Conservation (phyloP, 2,888 invertebrate species). For the Calliopum simillimum region DNA sequence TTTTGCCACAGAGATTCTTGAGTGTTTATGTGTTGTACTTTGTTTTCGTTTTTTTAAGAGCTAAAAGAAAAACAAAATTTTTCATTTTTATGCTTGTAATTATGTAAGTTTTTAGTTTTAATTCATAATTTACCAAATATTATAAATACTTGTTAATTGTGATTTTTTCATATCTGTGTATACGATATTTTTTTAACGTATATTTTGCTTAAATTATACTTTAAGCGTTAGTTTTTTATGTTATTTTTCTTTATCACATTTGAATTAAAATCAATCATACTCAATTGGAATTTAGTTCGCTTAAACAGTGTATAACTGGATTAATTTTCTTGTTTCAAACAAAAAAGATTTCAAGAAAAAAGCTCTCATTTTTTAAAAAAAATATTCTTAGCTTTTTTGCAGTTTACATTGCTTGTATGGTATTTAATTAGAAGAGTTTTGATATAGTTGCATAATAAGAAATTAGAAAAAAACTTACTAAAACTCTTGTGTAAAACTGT, state of each 20-base stretch:
- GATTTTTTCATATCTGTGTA: conserved; percentile 9
- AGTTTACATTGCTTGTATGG: too few species aligned
- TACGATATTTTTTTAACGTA: not conserved
- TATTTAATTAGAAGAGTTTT: not conserved
- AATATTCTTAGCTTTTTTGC: too few species aligned
- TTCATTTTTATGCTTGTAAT: conserved; percentile 19
- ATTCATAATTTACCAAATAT: conserved; percentile 25
- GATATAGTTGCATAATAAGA: not conserved
- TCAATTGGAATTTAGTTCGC: too few species aligned
- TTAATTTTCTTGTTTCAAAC: too few species aligned
- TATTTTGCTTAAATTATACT: conserved; percentile 17
- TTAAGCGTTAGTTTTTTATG: conserved; percentile 24
- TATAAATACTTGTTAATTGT: conserved; percentile 29
- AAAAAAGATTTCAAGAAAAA: too few species aligned
- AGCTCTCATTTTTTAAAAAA: too few species aligned
- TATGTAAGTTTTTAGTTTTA: not conserved
- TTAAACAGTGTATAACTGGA: too few species aligned
- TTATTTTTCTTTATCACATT: too few species aligned
- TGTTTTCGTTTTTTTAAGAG: too few species aligned
- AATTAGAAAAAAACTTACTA: not conserved
- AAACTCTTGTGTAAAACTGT: not conserved
- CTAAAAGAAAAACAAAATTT: not conserved
- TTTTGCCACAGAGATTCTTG: too few species aligned
- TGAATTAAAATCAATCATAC: too few species aligned
- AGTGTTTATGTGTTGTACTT: not conserved